A percentile compares a stretch with the other conserved stretches of the same genome.
Evolutionary conservation across 2,888 invertebrate genomes (phyloP).

Genomic region (Drosophila histrio): DNA sequence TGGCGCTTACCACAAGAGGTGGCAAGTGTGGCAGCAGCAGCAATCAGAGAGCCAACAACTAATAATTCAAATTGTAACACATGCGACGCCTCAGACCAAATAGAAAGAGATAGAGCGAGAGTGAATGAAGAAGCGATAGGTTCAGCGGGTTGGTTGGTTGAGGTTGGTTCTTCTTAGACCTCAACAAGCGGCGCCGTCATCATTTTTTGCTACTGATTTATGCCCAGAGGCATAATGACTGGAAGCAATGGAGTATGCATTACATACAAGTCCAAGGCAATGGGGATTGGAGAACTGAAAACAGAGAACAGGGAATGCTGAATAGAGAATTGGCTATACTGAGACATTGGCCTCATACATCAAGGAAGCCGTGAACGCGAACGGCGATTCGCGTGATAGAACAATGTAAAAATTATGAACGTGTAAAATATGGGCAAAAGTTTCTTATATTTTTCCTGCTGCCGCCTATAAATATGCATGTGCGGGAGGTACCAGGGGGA

Average conservation of each 20-base stretch:
- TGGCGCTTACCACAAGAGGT: constrained; percentile 59
- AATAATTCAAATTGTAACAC: constrained; percentile 75
- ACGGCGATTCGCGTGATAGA: constrained; percentile 80
- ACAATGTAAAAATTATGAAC: constrained; percentile 77
- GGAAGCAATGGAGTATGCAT: constrained; percentile 74
- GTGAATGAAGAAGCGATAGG: constrained; percentile 1
- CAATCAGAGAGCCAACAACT: constrained; percentile 35
- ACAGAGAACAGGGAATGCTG: background rate
- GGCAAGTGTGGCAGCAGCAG: constrained; percentile 55
- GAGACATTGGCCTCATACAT: constrained; percentile 43
- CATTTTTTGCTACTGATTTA: constrained; percentile 65
- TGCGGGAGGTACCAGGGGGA: constrained; percentile 2
- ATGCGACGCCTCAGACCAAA: constrained; percentile 51
- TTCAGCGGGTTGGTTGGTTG: no score
- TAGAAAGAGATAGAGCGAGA: constrained; percentile 19
- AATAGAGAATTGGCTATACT: constrained; percentile 21
- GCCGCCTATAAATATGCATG: constrained; percentile 61
- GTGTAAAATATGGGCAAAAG: constrained; percentile 75
- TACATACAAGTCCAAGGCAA: constrained; percentile 44
- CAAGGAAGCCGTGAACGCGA: constrained; percentile 47
- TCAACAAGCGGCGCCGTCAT: constrained; percentile 44
- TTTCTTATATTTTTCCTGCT: constrained; percentile 17
- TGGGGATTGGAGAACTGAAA: constrained; percentile 15
- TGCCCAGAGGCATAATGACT: constrained; percentile 67
- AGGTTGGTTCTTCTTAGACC: constrained; percentile 19